Evolutionary conservation across 2,888 invertebrate species (phyloP).

Genomic region (Hirtodrosophila trivittata): DNA sequence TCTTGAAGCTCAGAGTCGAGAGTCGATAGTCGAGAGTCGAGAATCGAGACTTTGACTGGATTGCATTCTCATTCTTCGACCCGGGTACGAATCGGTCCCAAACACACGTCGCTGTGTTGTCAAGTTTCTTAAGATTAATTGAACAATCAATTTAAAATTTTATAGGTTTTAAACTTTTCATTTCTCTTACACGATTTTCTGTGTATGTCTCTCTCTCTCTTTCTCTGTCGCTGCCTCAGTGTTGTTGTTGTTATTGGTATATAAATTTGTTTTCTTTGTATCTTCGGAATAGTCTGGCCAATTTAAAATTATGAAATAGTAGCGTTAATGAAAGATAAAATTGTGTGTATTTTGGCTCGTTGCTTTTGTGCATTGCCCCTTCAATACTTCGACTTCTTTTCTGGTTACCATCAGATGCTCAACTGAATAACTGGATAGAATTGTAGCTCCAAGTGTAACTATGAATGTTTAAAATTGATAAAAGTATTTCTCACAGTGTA

Average conservation of each 20-base stretch:
- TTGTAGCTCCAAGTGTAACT: too few relatives aligned
- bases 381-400: slow-evolving; percentile 12
- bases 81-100: slow-evolving; percentile 19
- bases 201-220: slow-evolving; percentile 27
- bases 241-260: slow-evolving; percentile 47
- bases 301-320: slow-evolving; percentile 74
- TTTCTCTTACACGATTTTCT: slow-evolving; percentile 68
- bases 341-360: slow-evolving; percentile 51
- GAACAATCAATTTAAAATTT: slow-evolving; percentile 83
- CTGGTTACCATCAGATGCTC: slow-evolving; percentile 1
- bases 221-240: slow-evolving; percentile 14
- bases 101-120: slow-evolving; percentile 65
- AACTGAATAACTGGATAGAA: neutral
- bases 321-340: slow-evolving; percentile 67
- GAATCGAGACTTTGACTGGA: slow-evolving; percentile 31
- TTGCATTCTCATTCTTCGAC: slow-evolving; percentile 49
- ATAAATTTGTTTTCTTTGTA: slow-evolving; percentile 72
- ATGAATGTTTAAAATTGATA: too few relatives aligned
- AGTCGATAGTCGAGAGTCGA: slow-evolving; percentile 16
- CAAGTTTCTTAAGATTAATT: slow-evolving; percentile 83
- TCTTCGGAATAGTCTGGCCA: slow-evolving; percentile 50
- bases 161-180: slow-evolving; percentile 81
- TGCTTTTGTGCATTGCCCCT: slow-evolving; percentile 7
- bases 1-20: slow-evolving; percentile 9
- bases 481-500: too few relatives aligned